Evolutionary conservation across 2,888 invertebrate species (phyloP).

Genomic region (Cantharis lateralis): DNA sequence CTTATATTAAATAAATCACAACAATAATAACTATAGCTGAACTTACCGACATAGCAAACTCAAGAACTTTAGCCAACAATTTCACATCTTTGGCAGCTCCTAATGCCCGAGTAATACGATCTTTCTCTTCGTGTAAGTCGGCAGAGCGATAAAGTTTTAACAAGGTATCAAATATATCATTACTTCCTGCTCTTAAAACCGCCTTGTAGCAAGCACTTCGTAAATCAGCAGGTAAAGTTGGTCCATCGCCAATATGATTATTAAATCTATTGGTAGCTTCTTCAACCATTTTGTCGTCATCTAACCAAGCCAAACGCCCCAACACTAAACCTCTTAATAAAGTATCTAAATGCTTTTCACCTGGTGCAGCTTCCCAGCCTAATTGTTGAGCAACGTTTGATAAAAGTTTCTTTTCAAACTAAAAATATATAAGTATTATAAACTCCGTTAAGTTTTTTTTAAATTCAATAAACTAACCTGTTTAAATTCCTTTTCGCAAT

Average conservation of each 20-base stretch:
- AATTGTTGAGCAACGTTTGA: conserved; percentile 72
- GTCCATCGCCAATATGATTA: conserved; percentile 66
- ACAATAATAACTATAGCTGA: not conserved
- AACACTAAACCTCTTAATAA: conserved; percentile 84
- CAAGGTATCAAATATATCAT: conserved; percentile 75
- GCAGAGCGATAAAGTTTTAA: conserved; percentile 79
- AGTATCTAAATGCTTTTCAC: conserved; percentile 86
- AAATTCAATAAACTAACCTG: conserved; percentile 43
- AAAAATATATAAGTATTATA: conserved; percentile 6
- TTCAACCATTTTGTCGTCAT: conserved; percentile 74
- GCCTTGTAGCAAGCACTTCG: conserved; percentile 87
- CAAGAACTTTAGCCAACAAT: conserved; percentile 73
- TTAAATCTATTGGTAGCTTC: conserved; percentile 77
- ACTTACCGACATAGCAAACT: conserved; percentile 66
- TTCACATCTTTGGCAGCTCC: conserved; percentile 77
- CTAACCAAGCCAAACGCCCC: conserved; percentile 79
- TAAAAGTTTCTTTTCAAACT: conserved; percentile 75
- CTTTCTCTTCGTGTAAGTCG: conserved; percentile 92
- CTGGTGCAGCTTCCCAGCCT: conserved; percentile 83
- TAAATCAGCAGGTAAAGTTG: conserved; percentile 80
- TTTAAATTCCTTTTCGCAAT: conserved; percentile 73
- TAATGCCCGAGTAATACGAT: conserved; percentile 83
- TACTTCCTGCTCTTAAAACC: conserved; percentile 71
- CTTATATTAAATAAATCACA: not conserved
- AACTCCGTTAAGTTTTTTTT: not conserved